phyloP scores from a whole-genome alignment of 2,888 invertebrate species.

The Halictus quadricinctus region DNA sequence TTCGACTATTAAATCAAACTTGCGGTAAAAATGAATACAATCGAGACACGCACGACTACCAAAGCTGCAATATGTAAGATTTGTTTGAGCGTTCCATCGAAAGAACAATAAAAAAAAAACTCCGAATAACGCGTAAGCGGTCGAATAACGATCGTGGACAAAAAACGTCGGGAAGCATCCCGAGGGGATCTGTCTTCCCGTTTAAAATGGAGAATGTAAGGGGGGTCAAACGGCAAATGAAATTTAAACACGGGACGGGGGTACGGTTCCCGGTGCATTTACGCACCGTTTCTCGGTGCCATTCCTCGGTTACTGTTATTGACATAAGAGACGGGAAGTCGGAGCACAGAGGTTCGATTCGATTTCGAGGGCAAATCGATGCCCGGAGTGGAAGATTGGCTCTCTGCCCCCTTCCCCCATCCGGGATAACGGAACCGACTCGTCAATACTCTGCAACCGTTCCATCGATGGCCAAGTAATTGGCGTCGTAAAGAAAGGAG shows the following conservation, averaged over 20 bases:
- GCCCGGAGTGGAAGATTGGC: slow-evolving; percentile 56
- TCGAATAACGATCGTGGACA: not conserved
- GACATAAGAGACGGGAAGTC: slow-evolving; percentile 43
- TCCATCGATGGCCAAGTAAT: slow-evolving; percentile 63
- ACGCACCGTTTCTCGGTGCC: not conserved
- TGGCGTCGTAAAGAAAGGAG: slow-evolving; percentile 63
- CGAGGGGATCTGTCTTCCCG: not conserved
- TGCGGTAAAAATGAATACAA: not conserved
- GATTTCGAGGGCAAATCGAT: slow-evolving; percentile 71
- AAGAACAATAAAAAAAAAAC: not conserved
- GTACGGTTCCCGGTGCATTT: slow-evolving; percentile 13
- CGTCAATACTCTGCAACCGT: slow-evolving; percentile 63
- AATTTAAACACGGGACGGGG: not conserved
- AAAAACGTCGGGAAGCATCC: not conserved
- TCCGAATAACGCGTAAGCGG: not conserved
- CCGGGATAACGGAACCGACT: slow-evolving; percentile 64
- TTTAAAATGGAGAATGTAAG: not conserved
- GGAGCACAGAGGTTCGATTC: slow-evolving; percentile 47
- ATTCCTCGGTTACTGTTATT: slow-evolving; percentile 45
- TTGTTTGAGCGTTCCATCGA: not conserved
- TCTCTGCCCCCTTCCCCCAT: not conserved
- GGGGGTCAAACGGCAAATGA: not conserved
- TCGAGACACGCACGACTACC: not conserved
- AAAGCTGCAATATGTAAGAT: not conserved
- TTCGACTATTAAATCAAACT: not conserved